Percentiles rank a stretch among this genome's conserved stretches.
phyloP scores from a whole-genome alignment of 2,113 vertebrate species.

The Microtus richardsoni region DNA sequence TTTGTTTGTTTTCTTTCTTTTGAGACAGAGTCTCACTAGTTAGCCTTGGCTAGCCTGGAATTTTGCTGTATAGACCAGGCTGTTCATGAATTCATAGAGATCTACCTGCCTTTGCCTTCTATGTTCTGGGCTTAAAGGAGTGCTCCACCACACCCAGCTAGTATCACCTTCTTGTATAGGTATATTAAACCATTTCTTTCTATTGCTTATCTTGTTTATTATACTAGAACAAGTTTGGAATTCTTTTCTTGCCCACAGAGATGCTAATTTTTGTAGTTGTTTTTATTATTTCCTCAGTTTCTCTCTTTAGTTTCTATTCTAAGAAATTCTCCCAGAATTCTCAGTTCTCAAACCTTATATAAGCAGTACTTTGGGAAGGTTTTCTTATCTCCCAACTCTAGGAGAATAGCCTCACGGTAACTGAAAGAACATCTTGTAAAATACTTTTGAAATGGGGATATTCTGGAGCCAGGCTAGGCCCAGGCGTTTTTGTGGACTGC shows the following conservation, averaged over 20 bases:
- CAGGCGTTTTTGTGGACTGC: slow-evolving; percentile 16
- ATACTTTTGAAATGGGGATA: neutral
- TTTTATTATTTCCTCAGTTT: slow-evolving; percentile 9
- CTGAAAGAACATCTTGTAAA: neutral
- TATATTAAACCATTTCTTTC: slow-evolving; percentile 18
- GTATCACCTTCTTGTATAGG: slow-evolving; percentile 75
- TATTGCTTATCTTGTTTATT: slow-evolving; percentile 52
- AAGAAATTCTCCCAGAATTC: too few species aligned
- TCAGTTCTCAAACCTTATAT: slow-evolving; percentile 25
- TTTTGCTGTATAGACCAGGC: neutral
- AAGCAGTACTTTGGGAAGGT: neutral
- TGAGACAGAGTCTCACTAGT: neutral
- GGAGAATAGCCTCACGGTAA: neutral
- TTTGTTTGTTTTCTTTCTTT: neutral
- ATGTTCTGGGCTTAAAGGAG: neutral
- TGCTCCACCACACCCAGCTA: slow-evolving; percentile 47
- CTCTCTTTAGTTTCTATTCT: slow-evolving; percentile 44
- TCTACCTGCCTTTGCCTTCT: neutral
- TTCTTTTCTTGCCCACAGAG: slow-evolving; percentile 33
- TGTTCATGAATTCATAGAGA: neutral
- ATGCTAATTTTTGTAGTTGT: neutral
- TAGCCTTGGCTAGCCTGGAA: neutral
- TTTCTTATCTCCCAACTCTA: slow-evolving; percentile 25
- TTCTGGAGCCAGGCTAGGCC: slow-evolving; percentile 16
- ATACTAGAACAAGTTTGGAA: slow-evolving; percentile 1